A percentile compares a stretch with the other conserved stretches of the same genome.
Evolutionary conservation across 2,797 vertebrate species (phyloP).

Genomic region (Chaetodon trifasciatus): DNA sequence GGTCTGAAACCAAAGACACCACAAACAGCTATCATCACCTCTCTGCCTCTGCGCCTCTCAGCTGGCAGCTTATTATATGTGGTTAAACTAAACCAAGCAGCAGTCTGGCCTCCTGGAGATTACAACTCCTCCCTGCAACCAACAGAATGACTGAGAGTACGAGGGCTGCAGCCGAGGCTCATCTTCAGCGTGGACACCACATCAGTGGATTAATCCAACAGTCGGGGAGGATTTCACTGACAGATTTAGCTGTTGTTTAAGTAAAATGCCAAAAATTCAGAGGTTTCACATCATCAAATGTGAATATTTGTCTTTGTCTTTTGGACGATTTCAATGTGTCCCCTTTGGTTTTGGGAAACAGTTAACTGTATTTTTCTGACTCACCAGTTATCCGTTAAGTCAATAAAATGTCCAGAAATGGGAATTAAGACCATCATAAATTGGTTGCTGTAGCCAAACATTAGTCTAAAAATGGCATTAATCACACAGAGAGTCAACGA

Average conservation of each 20-base stretch:
- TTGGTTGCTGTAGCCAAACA: not conserved
- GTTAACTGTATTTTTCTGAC: not conserved
- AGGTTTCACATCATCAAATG: not conserved
- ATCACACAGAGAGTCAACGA: not conserved
- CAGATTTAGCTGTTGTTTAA: not conserved
- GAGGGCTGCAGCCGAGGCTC: not conserved
- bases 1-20: slow-evolving; percentile 56
- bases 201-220: not conserved
- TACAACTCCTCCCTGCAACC: not conserved
- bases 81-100: slow-evolving; percentile 46
- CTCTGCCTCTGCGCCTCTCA: slow-evolving; percentile 41
- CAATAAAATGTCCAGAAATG: not conserved
- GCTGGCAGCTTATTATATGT: slow-evolving; percentile 50
- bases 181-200: not conserved
- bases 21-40: slow-evolving; percentile 59
- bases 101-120: not conserved
- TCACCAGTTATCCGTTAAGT: not conserved
- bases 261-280: not conserved
- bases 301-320: not conserved
- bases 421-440: not conserved
- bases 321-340: not conserved
- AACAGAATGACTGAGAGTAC: not conserved
- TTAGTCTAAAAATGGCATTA: not conserved
- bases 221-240: not conserved
- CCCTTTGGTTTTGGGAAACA: not conserved